A percentile compares a stretch with the other conserved stretches of the same genome.
These are phyloP conservation scores for Batillaria attramentaria DNA, from an alignment of 1,140 invertebrate genomes.

Conservation along the genomic window DNA sequence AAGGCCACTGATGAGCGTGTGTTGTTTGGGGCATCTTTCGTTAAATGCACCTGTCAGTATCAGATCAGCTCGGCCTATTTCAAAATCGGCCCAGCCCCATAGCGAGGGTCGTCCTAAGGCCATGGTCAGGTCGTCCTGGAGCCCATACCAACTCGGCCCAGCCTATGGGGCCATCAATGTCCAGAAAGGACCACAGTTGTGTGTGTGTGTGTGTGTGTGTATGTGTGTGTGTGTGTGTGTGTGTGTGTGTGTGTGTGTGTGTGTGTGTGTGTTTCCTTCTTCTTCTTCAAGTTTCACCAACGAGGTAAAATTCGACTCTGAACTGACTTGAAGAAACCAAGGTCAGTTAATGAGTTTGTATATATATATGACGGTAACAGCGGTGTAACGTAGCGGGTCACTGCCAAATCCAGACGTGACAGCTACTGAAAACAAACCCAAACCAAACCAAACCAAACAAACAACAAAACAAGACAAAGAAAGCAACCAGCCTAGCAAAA, in stretches of 20 bases:
- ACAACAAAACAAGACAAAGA: too few species aligned
- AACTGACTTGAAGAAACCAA: background rate
- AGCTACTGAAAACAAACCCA: background rate
- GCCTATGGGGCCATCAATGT: too few species aligned
- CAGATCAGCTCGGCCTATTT: too few species aligned
- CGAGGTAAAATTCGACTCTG: background rate
- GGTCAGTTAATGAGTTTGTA: background rate
- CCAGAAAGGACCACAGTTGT: constrained; percentile 6
- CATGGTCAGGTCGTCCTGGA: too few species aligned
- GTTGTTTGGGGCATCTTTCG: background rate
- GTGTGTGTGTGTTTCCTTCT: constrained; percentile 4
- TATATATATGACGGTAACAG: too few species aligned
- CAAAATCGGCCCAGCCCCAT: too few species aligned
- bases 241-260: constrained; percentile 5
- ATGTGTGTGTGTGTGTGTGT: constrained; percentile 13
- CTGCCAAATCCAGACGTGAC: too few species aligned
- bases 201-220: constrained; percentile 16
- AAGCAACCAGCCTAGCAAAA: too few species aligned
- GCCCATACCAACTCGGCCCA: too few species aligned
- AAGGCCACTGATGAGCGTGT: too few species aligned
- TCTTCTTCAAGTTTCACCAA: background rate
- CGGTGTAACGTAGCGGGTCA: too few species aligned
- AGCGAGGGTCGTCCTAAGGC: too few species aligned
- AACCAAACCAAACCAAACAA: background rate
- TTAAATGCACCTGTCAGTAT: background rate